These are phyloP conservation scores for Mamestra brassicae DNA, from an alignment of 2,888 invertebrate genomes.

Conservation along the genomic window DNA sequence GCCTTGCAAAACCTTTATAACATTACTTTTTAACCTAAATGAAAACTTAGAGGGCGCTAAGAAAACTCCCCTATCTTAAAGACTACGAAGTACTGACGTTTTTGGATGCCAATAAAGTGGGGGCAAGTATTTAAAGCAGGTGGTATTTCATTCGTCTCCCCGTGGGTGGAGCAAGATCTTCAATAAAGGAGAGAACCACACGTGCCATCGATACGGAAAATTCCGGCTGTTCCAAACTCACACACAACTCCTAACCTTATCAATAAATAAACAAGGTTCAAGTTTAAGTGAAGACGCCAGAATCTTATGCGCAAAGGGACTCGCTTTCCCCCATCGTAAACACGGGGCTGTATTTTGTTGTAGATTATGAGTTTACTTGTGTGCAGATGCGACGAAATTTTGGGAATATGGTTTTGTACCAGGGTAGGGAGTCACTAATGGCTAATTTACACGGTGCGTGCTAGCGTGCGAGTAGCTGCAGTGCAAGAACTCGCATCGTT, in stretches of 20 bases:
- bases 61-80: constrained; percentile 15
- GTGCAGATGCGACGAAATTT: constrained; percentile 36
- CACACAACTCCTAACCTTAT: constrained; percentile 58
- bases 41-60: neutral
- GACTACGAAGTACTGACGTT: constrained; percentile 61
- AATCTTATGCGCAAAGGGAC: constrained; percentile 84
- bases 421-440: too few species aligned
- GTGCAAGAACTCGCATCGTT: too few species aligned
- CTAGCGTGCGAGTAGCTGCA: too few species aligned
- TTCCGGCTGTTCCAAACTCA: constrained; percentile 71
- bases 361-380: constrained; percentile 70
- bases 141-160: constrained; percentile 84
- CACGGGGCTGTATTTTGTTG: constrained; percentile 82
- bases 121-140: constrained; percentile 84
- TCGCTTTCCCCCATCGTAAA: constrained; percentile 87
- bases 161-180: constrained; percentile 82
- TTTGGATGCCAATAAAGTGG: constrained; percentile 81
- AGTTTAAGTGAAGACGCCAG: constrained; percentile 62
- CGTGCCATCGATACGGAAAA: constrained; percentile 87
- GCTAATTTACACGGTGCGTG: too few species aligned
- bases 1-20: too few species aligned
- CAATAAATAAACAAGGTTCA: constrained; percentile 56
- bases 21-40: neutral
- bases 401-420: neutral
- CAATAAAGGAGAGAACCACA: constrained; percentile 89